Percentiles rank a stretch among this genome's conserved stretches.
Conservation (phyloP, 2,888 invertebrate genomes). For the Tetropium fuscum region DNA sequence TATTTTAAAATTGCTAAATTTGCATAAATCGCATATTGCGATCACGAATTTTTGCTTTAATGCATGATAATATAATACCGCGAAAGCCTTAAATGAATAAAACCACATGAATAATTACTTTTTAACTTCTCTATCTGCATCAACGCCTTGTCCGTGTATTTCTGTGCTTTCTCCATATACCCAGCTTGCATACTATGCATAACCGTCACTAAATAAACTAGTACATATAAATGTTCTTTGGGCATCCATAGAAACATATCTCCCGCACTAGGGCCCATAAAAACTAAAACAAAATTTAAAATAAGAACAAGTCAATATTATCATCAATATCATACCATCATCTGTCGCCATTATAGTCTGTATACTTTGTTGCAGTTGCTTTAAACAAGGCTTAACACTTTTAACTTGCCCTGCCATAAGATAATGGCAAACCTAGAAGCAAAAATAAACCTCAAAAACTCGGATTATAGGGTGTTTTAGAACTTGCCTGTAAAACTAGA, state of each 20-base stretch:
- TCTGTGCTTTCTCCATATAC: conserved; percentile 99
- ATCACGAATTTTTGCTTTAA: too few species aligned
- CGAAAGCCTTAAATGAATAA: too few species aligned
- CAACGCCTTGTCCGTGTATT: conserved; percentile 97
- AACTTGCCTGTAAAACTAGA: conserved; percentile 86
- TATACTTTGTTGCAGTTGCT: conserved; percentile 97
- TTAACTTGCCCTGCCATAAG: conserved; percentile 98
- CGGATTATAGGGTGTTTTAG: too few species aligned
- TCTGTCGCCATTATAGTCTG: conserved; percentile 95
- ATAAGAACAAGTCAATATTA: conserved; percentile 11
- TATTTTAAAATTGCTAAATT: too few species aligned
- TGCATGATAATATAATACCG: too few species aligned
- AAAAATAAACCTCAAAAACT: neutral
- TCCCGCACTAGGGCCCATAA: conserved; percentile 80
- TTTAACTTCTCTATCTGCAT: conserved; percentile 97
- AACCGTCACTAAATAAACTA: conserved; percentile 97
- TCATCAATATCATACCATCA: conserved; percentile 72
- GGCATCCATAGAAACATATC: conserved; percentile 99
- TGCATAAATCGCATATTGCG: too few species aligned
- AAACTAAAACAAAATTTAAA: conserved; percentile 66
- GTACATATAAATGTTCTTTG: conserved; percentile 95
- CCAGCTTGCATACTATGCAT: conserved; percentile 99
- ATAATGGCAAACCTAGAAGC: conserved; percentile 88
- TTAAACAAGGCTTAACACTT: conserved; percentile 95
- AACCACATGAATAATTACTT: conserved; percentile 71